Evolutionary conservation across 1,140 invertebrate species (phyloP).

Genomic region (Acarapis woodi): DNA sequence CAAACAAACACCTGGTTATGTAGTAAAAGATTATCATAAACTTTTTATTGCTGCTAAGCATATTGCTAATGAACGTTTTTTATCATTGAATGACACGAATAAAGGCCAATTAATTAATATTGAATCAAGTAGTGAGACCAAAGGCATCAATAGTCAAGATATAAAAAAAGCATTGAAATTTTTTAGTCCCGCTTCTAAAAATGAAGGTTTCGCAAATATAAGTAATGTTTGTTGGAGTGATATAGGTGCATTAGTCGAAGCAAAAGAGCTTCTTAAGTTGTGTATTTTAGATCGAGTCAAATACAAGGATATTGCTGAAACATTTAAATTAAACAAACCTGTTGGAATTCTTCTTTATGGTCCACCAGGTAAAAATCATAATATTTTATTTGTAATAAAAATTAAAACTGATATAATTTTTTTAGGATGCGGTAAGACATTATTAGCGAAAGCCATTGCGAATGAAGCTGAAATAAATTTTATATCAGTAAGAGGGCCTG

Average conservation of each 20-base stretch:
- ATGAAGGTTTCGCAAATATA: slow-evolving; percentile 89
- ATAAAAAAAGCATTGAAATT: slow-evolving; percentile 9
- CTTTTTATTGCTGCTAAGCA: slow-evolving; percentile 57
- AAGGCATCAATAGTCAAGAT: not conserved
- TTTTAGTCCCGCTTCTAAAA: slow-evolving; percentile 23
- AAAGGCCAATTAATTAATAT: not conserved
- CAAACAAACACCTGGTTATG: slow-evolving; percentile 70
- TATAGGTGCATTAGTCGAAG: slow-evolving; percentile 61
- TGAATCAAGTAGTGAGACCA: not conserved
- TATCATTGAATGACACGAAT: not conserved
- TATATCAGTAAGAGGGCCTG: slow-evolving; percentile 86
- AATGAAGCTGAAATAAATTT: slow-evolving; percentile 91
- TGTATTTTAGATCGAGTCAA: slow-evolving; percentile 41
- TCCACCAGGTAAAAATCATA: too few relatives aligned
- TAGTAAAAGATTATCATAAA: slow-evolving; percentile 71
- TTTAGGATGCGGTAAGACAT: slow-evolving; percentile 70
- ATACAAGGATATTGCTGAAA: slow-evolving; percentile 37
- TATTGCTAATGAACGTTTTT: slow-evolving; percentile 36
- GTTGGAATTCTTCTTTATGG: slow-evolving; percentile 72
- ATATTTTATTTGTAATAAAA: too few relatives aligned
- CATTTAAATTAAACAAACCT: slow-evolving; percentile 40
- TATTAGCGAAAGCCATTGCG: slow-evolving; percentile 70
- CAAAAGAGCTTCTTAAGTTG: slow-evolving; percentile 42
- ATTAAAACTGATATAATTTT: too few relatives aligned
- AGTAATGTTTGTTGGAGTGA: slow-evolving; percentile 92